phyloP scores from a whole-genome alignment of 23 tunicate species.

The Trididemnum clinides region DNA sequence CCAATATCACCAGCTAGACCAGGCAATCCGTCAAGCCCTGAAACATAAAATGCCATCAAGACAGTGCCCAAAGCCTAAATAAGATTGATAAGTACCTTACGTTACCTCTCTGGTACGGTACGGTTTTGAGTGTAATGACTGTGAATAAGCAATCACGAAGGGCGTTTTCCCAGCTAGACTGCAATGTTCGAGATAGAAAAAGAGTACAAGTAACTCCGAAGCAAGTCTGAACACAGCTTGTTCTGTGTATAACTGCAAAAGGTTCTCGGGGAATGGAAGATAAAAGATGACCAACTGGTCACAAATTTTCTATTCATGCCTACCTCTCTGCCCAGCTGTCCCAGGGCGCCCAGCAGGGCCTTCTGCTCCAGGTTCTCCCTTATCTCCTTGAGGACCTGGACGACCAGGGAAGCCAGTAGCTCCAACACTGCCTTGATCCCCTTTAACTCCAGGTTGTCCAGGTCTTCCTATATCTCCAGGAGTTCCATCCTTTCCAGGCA shows the following conservation, averaged over 20 bases:
- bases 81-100: too few species aligned
- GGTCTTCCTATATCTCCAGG: slow-evolving; percentile 49
- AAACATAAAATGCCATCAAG: neutral
- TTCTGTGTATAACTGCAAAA: too few species aligned
- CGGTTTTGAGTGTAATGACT: too few species aligned
- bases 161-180: too few species aligned
- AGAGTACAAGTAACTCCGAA: too few species aligned
- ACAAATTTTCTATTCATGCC: neutral
- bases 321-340: slow-evolving; percentile 44
- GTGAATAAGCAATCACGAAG: too few species aligned
- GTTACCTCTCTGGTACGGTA: too few species aligned
- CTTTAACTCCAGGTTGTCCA: slow-evolving; percentile 57
- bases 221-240: too few species aligned
- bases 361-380: slow-evolving; percentile 51
- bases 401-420: slow-evolving; percentile 51
- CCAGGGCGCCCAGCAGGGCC: slow-evolving; percentile 77
- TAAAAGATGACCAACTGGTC: too few species aligned
- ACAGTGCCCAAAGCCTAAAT: too few species aligned
- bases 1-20: slow-evolving; percentile 81
- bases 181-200: too few species aligned
- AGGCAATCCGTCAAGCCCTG: slow-evolving; percentile 80
- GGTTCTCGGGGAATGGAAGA: too few species aligned
- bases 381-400: slow-evolving; percentile 50
- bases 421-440: slow-evolving; percentile 69
- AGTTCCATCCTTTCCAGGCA: slow-evolving; percentile 54